A percentile compares a stretch with the other conserved stretches of the same genome.
These are phyloP conservation scores for Stegana nigrithorax DNA, from an alignment of 2,888 invertebrate species.

Conservation along the genomic window DNA sequence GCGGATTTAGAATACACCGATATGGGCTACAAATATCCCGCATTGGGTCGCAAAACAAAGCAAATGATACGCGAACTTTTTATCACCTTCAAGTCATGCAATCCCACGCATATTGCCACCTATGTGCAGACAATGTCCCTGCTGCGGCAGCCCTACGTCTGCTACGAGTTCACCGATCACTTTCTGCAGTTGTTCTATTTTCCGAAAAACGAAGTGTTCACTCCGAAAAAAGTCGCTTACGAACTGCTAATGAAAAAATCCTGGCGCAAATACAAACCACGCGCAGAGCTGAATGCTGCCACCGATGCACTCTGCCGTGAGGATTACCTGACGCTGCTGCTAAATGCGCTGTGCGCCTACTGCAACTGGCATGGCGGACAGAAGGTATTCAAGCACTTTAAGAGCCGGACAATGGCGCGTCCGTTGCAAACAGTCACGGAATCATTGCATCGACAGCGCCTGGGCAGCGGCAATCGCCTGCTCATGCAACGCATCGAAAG, in stretches of 20 bases:
- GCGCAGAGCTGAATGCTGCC: slow-evolving; percentile 34
- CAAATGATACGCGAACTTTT: slow-evolving; percentile 55
- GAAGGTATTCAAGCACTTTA: slow-evolving; percentile 47
- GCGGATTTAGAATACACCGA: slow-evolving; percentile 54
- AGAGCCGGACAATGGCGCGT: slow-evolving; percentile 35
- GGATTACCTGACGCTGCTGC: slow-evolving; percentile 56
- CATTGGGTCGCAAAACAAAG: slow-evolving; percentile 49
- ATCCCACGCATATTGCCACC: slow-evolving; percentile 43
- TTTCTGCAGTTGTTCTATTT: slow-evolving; percentile 57
- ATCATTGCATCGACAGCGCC: slow-evolving; percentile 39
- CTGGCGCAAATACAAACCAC: slow-evolving; percentile 56
- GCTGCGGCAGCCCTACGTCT: slow-evolving; percentile 57
- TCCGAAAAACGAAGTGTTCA: slow-evolving; percentile 42
- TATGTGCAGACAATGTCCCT: slow-evolving; percentile 53
- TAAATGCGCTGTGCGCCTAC: slow-evolving; percentile 56
- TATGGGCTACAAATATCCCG: slow-evolving; percentile 54
- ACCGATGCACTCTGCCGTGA: slow-evolving; percentile 45
- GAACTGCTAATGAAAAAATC: slow-evolving; percentile 53
- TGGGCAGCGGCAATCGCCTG: slow-evolving; percentile 42
- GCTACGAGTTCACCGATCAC: slow-evolving; percentile 58
- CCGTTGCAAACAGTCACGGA: slow-evolving; percentile 39
- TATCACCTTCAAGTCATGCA: slow-evolving; percentile 52
- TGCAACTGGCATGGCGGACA: slow-evolving; percentile 54
- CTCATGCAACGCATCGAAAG: slow-evolving; percentile 40
- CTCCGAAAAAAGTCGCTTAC: slow-evolving; percentile 54